Conservation (phyloP, 2,888 invertebrate species). For the Athrips mouffetella region DNA sequence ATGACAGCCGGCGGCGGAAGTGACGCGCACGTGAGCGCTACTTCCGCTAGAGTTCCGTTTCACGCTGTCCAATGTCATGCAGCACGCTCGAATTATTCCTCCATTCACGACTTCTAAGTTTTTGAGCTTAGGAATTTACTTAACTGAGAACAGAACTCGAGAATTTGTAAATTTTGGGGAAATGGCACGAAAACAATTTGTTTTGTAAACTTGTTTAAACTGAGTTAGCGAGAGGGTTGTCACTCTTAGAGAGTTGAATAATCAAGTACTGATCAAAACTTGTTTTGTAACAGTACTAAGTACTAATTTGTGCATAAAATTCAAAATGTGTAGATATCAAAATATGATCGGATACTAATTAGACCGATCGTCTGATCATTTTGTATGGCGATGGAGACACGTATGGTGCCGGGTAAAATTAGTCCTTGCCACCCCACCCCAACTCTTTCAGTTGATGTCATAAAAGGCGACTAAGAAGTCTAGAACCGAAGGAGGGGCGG, state of each 20-base stretch:
- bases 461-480: too few species aligned
- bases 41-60: slow-evolving; percentile 70
- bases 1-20: slow-evolving; percentile 66
- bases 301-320: too few species aligned
- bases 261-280: slow-evolving; percentile 5
- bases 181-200: slow-evolving; percentile 11
- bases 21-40: slow-evolving; percentile 70
- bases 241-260: background rate
- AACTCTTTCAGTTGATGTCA: too few species aligned
- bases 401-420: too few species aligned
- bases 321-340: too few species aligned
- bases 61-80: slow-evolving; percentile 70
- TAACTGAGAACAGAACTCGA: background rate
- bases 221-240: background rate
- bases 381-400: too few species aligned
- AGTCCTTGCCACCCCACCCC: too few species aligned
- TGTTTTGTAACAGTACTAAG: background rate
- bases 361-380: too few species aligned
- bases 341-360: too few species aligned
- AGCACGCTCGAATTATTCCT: slow-evolving; percentile 36
- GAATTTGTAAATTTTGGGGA: slow-evolving; percentile 4
- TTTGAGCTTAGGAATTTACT: slow-evolving; percentile 1
- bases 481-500: too few species aligned
- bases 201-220: slow-evolving; percentile 2
- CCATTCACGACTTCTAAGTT: slow-evolving; percentile 7